Conservation (phyloP, 2,888 invertebrate genomes). For the Cephus pygmeus region DNA sequence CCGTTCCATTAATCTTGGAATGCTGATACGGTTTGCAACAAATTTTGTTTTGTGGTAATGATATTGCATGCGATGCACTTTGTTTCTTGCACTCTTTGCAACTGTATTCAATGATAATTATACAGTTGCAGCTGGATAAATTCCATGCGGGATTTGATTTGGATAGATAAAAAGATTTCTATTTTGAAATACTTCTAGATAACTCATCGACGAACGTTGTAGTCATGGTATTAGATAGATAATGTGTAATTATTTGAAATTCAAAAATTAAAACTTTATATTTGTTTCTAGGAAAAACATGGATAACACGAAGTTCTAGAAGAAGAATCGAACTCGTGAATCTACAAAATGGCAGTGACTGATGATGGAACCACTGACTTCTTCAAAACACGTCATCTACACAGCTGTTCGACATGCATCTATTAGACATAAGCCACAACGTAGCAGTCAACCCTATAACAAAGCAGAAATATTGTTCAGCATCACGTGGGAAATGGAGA, state of each 20-base stretch:
- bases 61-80: background rate
- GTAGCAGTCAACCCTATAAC: background rate
- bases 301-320: background rate
- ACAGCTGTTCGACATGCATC: background rate
- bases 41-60: background rate
- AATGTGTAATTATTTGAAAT: background rate
- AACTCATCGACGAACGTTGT: no score
- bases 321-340: background rate
- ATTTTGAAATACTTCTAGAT: background rate
- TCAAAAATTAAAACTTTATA: background rate
- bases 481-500: no score
- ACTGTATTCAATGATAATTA: background rate
- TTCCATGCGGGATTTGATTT: background rate
- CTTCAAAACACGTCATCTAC: no score
- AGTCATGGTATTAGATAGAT: background rate
- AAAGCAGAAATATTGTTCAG: background rate
- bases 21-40: background rate
- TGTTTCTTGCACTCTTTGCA: background rate
- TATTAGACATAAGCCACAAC: background rate
- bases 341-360: background rate
- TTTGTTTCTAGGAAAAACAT: background rate
- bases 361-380: background rate
- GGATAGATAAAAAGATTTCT: background rate
- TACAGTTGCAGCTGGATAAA: background rate
- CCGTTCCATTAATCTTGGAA: background rate